Conservation (phyloP, 2,888 invertebrate genomes). For the Hymenopus coronatus region DNA sequence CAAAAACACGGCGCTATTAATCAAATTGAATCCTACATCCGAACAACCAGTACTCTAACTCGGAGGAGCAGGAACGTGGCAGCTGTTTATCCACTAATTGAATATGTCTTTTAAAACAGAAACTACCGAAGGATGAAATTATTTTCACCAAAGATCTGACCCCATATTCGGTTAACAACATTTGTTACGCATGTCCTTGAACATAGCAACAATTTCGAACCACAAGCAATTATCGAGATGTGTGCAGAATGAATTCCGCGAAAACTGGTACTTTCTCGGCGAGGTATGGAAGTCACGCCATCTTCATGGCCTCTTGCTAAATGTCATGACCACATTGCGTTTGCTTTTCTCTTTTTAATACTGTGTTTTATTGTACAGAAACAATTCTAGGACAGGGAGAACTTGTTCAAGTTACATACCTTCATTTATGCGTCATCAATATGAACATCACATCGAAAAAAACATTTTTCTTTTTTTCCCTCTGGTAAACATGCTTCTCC, state of each 20-base stretch:
- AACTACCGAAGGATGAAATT: not conserved
- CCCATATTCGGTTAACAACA: not conserved
- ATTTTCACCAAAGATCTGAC: not conserved
- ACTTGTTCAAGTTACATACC: not conserved
- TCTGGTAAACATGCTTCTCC: too few relatives aligned
- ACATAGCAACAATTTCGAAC: not conserved
- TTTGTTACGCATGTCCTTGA: not conserved
- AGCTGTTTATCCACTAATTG: too few relatives aligned
- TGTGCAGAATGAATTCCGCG: not conserved
- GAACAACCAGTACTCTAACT: too few relatives aligned
- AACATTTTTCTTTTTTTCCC: too few relatives aligned
- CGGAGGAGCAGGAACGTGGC: too few relatives aligned
- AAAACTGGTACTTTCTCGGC: not conserved
- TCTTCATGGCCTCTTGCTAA: not conserved
- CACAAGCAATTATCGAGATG: too few relatives aligned
- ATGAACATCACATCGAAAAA: too few relatives aligned
- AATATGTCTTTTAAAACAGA: not conserved
- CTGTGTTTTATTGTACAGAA: not conserved
- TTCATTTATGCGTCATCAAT: not conserved
- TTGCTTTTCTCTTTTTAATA: not conserved
- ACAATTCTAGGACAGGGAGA: not conserved
- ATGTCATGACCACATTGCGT: not conserved
- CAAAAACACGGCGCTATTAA: too few relatives aligned
- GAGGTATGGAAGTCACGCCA: not conserved
- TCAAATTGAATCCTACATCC: too few relatives aligned